phyloP scores from a whole-genome alignment of 2,888 invertebrate species.

The Hirudinaria manillensis region DNA sequence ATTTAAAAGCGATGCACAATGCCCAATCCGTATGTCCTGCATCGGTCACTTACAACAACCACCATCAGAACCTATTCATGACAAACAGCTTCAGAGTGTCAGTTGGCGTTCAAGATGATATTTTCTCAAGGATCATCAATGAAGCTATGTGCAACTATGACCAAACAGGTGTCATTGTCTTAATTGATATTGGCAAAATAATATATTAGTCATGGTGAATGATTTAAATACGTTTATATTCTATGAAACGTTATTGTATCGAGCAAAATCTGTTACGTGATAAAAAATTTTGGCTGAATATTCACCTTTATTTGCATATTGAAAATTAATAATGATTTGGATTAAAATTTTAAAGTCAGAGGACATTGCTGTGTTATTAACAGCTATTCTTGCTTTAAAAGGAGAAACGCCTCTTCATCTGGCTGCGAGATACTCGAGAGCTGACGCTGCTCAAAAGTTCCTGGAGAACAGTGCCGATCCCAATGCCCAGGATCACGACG shows the following conservation, averaged over 20 bases:
- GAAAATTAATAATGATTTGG: too few relatives aligned
- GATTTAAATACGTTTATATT: too few relatives aligned
- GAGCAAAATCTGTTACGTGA: not conserved
- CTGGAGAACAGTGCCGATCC: slow-evolving; percentile 89
- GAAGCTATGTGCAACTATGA: slow-evolving; percentile 8
- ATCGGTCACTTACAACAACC: not conserved
- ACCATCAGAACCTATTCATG: not conserved
- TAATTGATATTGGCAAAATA: not conserved
- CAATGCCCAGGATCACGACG: slow-evolving; percentile 87
- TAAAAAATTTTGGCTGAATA: too few relatives aligned
- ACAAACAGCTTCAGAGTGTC: not conserved
- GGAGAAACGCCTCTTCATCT: slow-evolving; percentile 87
- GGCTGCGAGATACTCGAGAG: slow-evolving; percentile 83
- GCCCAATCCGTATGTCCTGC: too few relatives aligned
- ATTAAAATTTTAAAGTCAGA: too few relatives aligned
- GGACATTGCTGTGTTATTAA: too few relatives aligned
- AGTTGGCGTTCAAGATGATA: not conserved
- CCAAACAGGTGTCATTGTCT: slow-evolving; percentile 15
- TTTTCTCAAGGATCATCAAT: not conserved
- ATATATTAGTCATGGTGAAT: too few relatives aligned
- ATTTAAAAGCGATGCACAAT: too few relatives aligned
- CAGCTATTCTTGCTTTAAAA: slow-evolving; percentile 35
- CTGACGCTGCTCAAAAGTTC: slow-evolving; percentile 85
- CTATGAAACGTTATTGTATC: too few relatives aligned
- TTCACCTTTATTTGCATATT: too few relatives aligned